Evolutionary conservation across 2,888 invertebrate species (phyloP).

Genomic region (Parnassius orleans): DNA sequence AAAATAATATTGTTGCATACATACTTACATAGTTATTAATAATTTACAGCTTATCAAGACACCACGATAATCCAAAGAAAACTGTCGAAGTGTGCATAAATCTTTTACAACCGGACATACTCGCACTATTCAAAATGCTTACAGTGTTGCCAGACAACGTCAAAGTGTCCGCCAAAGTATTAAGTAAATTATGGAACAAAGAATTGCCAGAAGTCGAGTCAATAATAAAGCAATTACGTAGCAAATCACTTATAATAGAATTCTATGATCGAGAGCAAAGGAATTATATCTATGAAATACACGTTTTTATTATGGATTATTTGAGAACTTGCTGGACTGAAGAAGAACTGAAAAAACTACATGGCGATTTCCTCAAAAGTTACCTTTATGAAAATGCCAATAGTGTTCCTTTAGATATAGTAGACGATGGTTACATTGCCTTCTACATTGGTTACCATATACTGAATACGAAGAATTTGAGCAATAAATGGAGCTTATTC

Average conservation of each 20-base stretch:
- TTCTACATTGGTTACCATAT: conserved; percentile 87
- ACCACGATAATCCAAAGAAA: conserved; percentile 67
- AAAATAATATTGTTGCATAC: too few relatives aligned
- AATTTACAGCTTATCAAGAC: conserved; percentile 51
- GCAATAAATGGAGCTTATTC: conserved; percentile 76
- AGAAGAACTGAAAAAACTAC: conserved; percentile 72
- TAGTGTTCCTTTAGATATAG: conserved; percentile 79
- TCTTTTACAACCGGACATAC: conserved; percentile 70
- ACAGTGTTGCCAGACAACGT: conserved; percentile 86
- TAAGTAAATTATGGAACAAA: conserved; percentile 65
- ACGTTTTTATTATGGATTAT: conserved; percentile 84
- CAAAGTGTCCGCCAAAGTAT: conserved; percentile 82
- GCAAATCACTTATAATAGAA: conserved; percentile 84
- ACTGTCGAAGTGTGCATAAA: conserved; percentile 83
- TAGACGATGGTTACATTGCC: conserved; percentile 87
- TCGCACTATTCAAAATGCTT: conserved; percentile 81
- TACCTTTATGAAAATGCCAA: conserved; percentile 75
- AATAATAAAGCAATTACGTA: conserved; percentile 82
- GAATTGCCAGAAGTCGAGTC: conserved; percentile 76
- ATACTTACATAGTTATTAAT: too few relatives aligned
- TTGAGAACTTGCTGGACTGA: conserved; percentile 71
- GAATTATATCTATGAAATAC: conserved; percentile 85
- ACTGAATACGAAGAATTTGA: conserved; percentile 68
- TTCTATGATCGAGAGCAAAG: conserved; percentile 81
- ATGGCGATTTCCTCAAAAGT: conserved; percentile 80